Conservation (phyloP, 2,797 vertebrate genomes). For the Gephyroberyx darwinii region DNA sequence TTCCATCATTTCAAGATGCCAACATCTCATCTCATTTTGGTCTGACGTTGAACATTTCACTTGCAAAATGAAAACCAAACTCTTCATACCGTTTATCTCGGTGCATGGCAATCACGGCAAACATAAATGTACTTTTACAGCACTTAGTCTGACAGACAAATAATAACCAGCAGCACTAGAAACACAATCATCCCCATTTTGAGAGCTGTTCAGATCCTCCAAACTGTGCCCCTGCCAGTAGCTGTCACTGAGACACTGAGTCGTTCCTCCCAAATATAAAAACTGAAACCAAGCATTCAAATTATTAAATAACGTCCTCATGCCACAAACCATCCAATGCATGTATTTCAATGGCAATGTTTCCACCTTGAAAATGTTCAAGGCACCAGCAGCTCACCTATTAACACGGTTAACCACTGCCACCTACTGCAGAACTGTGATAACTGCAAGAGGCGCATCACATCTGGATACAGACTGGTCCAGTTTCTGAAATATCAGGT, state of each 20-base stretch:
- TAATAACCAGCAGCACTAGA: constrained; percentile 19
- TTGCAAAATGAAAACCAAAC: no score
- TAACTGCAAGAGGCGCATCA: neutral
- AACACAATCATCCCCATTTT: neutral
- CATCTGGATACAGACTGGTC: neutral
- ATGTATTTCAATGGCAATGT: neutral
- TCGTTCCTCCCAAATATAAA: neutral
- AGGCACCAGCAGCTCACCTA: neutral
- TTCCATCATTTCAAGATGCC: no score
- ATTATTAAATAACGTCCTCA: constrained; percentile 3
- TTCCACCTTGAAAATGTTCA: neutral
- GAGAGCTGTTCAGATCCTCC: neutral
- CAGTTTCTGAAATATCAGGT: no score
- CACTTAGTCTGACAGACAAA: constrained; percentile 25
- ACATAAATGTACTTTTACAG: neutral
- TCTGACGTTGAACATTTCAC: no score
- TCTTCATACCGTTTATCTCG: no score
- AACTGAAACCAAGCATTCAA: neutral
- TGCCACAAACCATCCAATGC: constrained; percentile 3
- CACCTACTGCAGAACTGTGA: constrained; percentile 42
- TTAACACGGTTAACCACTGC: constrained; percentile 38
- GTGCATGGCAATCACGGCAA: neutral
- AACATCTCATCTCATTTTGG: no score
- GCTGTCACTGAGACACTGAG: neutral
- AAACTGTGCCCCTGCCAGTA: neutral